Evolutionary conservation across 1,140 invertebrate genomes (phyloP), one percentile per base, ranked within the genome.

Genomic region (Trichomalopsis sarcophagae): DNA sequence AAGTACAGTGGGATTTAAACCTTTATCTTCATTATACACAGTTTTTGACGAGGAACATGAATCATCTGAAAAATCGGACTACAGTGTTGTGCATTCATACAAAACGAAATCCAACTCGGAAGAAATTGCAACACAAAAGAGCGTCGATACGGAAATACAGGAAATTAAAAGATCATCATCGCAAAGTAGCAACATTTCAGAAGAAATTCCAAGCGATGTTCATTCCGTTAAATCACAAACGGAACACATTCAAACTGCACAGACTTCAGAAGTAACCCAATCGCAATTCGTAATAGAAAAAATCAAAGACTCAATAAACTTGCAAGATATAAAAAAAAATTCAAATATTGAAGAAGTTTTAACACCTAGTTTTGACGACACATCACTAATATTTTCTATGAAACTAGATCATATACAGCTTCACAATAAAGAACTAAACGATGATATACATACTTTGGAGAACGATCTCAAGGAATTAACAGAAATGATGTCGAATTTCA

Each of bases 401-500:
- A 91, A 91, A 68, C 77, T 91, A 14, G 89, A 91, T 50, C 89
- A 87, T 23, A 86, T 92, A 44, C 89, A 91, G 2, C 75, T 92
- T 23, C 91, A 92, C 75, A 93, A 93, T 78, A 91, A 93, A 68
- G 92, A 92, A 62, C 81, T 92, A 9, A 91, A 89, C 73, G 90
- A 93, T 36, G 91, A 93, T 69, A 93, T 93, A 83, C 91, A 89
- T 66, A 91, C 89, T 7, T 81, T 93, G 0, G 92, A 93, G 83
- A 93, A 92, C 62, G 92, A 93, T 55, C 66, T 93, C 0, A 91
- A 89, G 77, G 90, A 89, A 10, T 88, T 93, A 9, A 91, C 91
- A 2, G 91, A 93, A 76, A 91, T 93, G 88, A 92, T 93, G 91
- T 90, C 89, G 0, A 89, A 90, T 7, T 90, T 92, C 68, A 91